Evolutionary conservation across 2,113 vertebrate genomes (phyloP).

Genomic region (Solea solea): DNA sequence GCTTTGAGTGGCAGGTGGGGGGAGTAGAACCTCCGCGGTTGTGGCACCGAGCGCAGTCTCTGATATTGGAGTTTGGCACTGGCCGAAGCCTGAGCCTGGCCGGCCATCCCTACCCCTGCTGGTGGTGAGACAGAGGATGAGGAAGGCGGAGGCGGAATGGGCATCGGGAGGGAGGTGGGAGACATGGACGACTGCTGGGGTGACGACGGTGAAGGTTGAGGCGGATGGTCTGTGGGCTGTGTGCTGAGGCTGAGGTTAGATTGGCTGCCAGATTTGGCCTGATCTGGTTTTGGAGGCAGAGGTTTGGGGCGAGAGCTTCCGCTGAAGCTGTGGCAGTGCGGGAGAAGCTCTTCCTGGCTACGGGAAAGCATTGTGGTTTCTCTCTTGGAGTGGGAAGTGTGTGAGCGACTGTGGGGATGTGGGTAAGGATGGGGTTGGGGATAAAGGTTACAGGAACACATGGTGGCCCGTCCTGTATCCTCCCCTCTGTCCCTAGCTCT

Average conservation of each 20-base stretch:
- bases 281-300: conserved; percentile 80
- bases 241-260: conserved; percentile 91
- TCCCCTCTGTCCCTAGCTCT: conserved; percentile 76
- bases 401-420: conserved; percentile 78
- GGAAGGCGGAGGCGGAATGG: conserved; percentile 79
- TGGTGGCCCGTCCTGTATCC: conserved; percentile 76
- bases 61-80: conserved; percentile 87
- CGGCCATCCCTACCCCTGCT: conserved; percentile 69
- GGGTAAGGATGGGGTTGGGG: conserved; percentile 83
- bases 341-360: conserved; percentile 89
- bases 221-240: conserved; percentile 82
- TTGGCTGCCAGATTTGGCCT: conserved; percentile 89
- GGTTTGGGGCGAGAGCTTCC: conserved; percentile 78
- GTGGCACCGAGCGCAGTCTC: conserved; percentile 85
- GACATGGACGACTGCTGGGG: conserved; percentile 78
- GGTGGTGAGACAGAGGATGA: conserved; percentile 78
- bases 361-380: conserved; percentile 77
- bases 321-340: conserved; percentile 85
- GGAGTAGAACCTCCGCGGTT: conserved; percentile 84
- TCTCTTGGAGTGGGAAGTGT: conserved; percentile 74
- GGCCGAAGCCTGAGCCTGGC: conserved; percentile 72
- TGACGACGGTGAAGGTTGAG: conserved; percentile 76
- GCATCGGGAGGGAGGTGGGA: conserved; percentile 78
- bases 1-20: conserved; percentile 86
- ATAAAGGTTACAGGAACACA: conserved; percentile 84